These are phyloP conservation scores for Tangara arthus DNA, from an alignment of 2,797 vertebrate species.

Conservation along the genomic window DNA sequence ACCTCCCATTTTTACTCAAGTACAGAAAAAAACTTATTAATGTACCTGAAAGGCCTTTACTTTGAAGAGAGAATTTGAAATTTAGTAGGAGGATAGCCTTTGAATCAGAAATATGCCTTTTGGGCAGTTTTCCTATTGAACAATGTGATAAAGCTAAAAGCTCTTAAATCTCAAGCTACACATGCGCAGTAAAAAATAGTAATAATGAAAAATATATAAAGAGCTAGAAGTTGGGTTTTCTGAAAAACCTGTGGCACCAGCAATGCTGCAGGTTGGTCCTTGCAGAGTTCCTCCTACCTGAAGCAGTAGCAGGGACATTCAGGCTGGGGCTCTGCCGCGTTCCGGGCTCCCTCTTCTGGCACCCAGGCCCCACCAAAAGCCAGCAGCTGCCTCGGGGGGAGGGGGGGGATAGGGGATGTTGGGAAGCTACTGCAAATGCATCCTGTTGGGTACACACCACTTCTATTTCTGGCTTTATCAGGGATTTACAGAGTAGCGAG, in stretches of 20 bases:
- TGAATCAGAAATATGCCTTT: background rate
- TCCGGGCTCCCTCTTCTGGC: slow-evolving; percentile 54
- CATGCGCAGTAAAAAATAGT: background rate
- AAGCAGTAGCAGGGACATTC: background rate
- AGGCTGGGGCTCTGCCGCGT: background rate
- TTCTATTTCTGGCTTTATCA: background rate
- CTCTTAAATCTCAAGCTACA: background rate
- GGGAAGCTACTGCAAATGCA: background rate
- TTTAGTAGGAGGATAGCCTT: background rate
- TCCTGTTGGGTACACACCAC: background rate
- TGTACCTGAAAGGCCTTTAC: background rate
- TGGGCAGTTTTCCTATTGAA: background rate
- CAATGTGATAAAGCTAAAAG: background rate
- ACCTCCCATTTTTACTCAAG: background rate
- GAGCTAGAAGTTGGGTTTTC: background rate
- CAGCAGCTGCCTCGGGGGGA: background rate
- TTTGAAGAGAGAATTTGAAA: background rate
- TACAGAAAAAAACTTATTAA: background rate
- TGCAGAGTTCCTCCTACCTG: background rate
- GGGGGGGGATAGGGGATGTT: background rate
- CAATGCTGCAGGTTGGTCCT: background rate
- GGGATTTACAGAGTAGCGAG: background rate
- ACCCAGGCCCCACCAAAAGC: background rate
- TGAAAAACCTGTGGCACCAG: background rate
- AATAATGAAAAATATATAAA: background rate